A percentile compares a stretch with the other conserved stretches of the same genome.
These are phyloP conservation scores for Raphicerus campestris DNA, from an alignment of 2,113 vertebrate genomes.

Conservation along the genomic window DNA sequence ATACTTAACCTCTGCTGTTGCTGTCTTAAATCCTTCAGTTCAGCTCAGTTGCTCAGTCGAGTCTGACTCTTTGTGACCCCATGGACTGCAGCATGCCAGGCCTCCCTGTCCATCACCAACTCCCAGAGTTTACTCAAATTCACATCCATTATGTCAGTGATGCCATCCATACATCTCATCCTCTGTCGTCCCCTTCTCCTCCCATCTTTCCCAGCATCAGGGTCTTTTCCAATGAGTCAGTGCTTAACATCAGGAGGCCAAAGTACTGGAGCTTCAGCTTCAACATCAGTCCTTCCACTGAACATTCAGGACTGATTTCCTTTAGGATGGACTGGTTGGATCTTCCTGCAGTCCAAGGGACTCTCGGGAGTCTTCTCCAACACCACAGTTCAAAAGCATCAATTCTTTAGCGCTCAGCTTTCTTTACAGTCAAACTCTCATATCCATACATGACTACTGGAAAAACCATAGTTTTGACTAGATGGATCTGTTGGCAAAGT, in stretches of 20 bases:
- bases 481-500: neutral
- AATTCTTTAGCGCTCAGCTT: fast-evolving
- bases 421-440: neutral
- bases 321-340: neutral
- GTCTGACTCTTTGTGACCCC: neutral
- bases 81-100: neutral
- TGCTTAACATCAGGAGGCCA: neutral
- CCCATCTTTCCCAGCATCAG: neutral
- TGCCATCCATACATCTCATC: neutral
- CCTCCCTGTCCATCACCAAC: neutral
- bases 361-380: neutral
- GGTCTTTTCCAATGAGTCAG: neutral
- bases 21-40: neutral
- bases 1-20: neutral
- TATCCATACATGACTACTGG: neutral
- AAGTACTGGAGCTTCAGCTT: neutral
- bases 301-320: neutral
- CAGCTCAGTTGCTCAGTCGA: neutral
- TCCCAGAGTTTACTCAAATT: neutral
- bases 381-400: neutral
- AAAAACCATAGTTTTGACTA: neutral
- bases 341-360: neutral
- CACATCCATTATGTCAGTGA: neutral
- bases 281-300: neutral
- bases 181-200: neutral